phyloP scores from a whole-genome alignment of 2,888 invertebrate genomes.

The Spodoptera exigua region DNA sequence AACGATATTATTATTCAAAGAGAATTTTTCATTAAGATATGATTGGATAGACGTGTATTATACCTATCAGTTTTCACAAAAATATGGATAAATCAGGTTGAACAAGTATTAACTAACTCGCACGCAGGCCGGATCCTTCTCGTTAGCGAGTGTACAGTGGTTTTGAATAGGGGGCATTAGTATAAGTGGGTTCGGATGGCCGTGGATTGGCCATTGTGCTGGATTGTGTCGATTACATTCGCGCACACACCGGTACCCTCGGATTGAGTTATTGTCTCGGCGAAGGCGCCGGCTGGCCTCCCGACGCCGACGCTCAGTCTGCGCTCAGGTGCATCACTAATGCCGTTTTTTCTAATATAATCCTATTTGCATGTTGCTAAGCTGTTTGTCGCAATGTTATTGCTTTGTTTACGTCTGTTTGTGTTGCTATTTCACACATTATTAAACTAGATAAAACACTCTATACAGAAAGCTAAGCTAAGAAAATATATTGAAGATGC shows the following conservation, averaged over 20 bases:
- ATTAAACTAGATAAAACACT: constrained; percentile 7
- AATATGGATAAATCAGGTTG: constrained; percentile 26
- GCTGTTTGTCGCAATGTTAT: constrained; percentile 31
- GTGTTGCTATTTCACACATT: constrained; percentile 15
- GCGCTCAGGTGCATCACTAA: constrained; percentile 69
- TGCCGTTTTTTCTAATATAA: constrained; percentile 50
- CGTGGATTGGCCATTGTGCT: constrained; percentile 74
- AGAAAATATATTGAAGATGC: too few species aligned
- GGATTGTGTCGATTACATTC: constrained; percentile 74
- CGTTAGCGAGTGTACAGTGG: constrained; percentile 70
- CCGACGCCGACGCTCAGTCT: constrained; percentile 51
- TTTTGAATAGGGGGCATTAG: constrained; percentile 79
- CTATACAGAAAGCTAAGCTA: not conserved
- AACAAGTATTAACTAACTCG: constrained; percentile 36
- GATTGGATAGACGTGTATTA: constrained; percentile 32
- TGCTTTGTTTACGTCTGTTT: constrained; percentile 22
- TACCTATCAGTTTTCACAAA: constrained; percentile 25
- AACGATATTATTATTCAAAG: constrained; percentile 47
- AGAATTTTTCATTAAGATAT: constrained; percentile 40
- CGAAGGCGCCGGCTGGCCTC: constrained; percentile 56
- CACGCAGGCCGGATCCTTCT: constrained; percentile 68
- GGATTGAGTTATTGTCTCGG: constrained; percentile 80
- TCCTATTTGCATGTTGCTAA: constrained; percentile 39
- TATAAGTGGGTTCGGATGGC: constrained; percentile 72
- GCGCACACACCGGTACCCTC: constrained; percentile 59